Evolutionary conservation across 2,888 invertebrate genomes (phyloP).

Genomic region (Stenotaenia linearis): DNA sequence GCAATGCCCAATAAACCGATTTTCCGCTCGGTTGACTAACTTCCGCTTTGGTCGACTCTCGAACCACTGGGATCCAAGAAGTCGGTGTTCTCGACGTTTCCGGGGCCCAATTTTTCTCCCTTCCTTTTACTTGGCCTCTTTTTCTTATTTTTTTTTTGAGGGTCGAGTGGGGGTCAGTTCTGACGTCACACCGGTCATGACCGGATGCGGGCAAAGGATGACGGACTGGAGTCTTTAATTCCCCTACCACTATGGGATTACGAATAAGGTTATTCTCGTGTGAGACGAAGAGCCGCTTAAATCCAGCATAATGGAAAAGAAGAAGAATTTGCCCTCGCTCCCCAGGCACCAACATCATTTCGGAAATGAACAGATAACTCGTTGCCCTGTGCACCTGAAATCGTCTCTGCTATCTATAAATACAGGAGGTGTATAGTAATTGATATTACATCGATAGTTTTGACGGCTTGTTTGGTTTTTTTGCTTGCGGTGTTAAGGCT

Average conservation of each 20-base stretch:
- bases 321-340: not conserved
- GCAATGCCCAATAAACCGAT: constrained; percentile 20
- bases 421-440: not conserved
- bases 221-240: not conserved
- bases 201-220: constrained; percentile 12
- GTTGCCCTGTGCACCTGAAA: not conserved
- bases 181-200: not conserved
- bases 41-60: not conserved
- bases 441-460: not conserved
- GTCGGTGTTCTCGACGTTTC: not conserved
- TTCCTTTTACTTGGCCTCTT: not conserved
- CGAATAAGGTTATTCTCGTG: not conserved
- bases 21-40: not conserved
- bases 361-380: constrained; percentile 20
- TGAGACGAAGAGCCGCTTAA: not conserved
- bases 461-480: not conserved
- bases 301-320: constrained; percentile 23
- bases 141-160: not conserved
- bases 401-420: not conserved
- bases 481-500: no score
- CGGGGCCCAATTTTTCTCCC: not conserved
- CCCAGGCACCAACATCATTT: constrained; percentile 19
- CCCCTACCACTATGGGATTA: not conserved
- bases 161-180: not conserved
- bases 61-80: not conserved